These are phyloP conservation scores for Anthoscopus minutus DNA, from an alignment of 2,113 vertebrate genomes.

Conservation along the genomic window DNA sequence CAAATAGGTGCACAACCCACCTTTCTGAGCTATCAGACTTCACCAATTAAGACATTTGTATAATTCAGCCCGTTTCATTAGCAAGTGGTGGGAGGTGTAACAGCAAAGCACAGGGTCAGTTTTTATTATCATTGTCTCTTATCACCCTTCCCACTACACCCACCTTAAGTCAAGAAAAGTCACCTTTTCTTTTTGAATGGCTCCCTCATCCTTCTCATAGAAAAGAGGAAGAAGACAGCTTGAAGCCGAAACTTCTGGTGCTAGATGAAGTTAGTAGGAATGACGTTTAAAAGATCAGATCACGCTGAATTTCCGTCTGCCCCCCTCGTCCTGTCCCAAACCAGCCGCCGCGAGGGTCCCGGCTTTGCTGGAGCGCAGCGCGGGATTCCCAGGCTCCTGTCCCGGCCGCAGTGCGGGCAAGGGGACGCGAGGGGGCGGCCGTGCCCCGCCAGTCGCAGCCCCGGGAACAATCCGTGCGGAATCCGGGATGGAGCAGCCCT, in stretches of 20 bases:
- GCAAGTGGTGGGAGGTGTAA: too few species aligned
- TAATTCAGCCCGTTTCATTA: rapidly evolving
- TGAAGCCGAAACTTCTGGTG: rapidly evolving
- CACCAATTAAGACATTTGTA: too few species aligned
- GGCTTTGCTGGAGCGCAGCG: not conserved
- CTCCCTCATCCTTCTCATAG: not conserved
- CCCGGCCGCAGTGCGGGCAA: not conserved
- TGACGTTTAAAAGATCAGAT: rapidly evolving
- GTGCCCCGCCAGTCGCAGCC: not conserved
- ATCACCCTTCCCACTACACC: not conserved
- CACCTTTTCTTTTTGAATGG: not conserved
- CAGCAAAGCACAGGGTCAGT: not conserved
- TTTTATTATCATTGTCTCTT: not conserved
- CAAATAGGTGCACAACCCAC: too few species aligned
- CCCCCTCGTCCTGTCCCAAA: rapidly evolving
- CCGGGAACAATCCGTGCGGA: rapidly evolving
- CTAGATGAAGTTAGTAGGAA: not conserved
- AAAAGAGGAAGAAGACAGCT: not conserved
- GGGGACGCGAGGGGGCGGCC: slow-evolving; percentile 30
- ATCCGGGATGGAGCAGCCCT: rapidly evolving
- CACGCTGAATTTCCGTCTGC: rapidly evolving
- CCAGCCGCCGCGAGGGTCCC: rapidly evolving
- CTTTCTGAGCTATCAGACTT: not conserved
- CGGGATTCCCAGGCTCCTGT: too few species aligned
- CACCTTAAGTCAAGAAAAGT: not conserved